Percentiles rank a stretch among this genome's conserved stretches.
These are phyloP conservation scores for Mesoclemmys tuberculata DNA, from an alignment of 2,113 vertebrate genomes.

Conservation along the genomic window DNA sequence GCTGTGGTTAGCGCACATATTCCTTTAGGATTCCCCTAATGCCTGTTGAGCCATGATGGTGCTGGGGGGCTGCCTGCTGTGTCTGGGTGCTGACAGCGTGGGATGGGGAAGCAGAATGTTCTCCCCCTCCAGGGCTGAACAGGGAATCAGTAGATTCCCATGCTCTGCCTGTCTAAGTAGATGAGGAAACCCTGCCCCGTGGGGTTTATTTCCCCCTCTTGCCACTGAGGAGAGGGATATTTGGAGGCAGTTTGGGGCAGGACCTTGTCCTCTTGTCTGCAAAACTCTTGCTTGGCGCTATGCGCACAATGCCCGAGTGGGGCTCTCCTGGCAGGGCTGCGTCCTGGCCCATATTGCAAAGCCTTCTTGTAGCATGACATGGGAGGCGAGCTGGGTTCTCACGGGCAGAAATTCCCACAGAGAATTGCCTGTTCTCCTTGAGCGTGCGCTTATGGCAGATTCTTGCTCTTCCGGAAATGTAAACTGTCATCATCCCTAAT, in stretches of 20 bases:
- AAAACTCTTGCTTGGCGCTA: not conserved
- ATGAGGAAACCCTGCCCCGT: not conserved
- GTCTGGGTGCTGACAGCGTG: no score
- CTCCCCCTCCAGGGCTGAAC: not conserved
- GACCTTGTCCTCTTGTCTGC: not conserved
- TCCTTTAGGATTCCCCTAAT: not conserved
- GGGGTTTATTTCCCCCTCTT: not conserved
- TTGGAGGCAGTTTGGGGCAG: not conserved
- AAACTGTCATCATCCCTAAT: constrained; percentile 32
- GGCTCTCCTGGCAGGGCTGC: not conserved
- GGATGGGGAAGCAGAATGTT: not conserved
- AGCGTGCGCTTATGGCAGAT: not conserved
- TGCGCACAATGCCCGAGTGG: no score
- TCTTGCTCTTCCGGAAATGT: not conserved
- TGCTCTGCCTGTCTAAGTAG: not conserved
- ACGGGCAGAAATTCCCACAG: not conserved
- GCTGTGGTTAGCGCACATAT: not conserved
- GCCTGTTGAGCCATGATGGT: not conserved
- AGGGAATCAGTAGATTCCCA: not conserved
- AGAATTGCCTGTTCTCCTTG: not conserved
- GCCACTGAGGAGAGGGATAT: not conserved
- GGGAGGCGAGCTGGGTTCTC: not conserved
- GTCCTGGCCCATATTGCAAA: not conserved
- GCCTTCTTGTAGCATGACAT: not conserved
- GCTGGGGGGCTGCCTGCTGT: not conserved